Evolutionary conservation across 2,113 vertebrate species (phyloP).

Genomic region (Gnathochromis pfefferi): DNA sequence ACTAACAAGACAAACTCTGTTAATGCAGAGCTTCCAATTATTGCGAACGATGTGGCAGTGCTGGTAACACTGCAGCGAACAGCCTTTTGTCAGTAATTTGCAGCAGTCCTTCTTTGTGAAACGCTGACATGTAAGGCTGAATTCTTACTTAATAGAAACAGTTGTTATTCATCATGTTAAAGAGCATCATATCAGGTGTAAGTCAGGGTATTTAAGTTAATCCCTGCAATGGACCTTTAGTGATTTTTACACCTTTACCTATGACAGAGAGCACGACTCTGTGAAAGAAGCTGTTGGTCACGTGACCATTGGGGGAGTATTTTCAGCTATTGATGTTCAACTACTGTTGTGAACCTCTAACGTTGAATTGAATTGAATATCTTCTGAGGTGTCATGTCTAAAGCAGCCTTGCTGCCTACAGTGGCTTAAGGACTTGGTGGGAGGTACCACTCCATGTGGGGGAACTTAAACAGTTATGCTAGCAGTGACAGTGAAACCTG

Average conservation of each 20-base stretch:
- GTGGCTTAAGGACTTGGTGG: background rate
- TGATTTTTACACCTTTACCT: background rate
- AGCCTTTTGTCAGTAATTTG: background rate
- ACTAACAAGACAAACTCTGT: slow-evolving; percentile 58
- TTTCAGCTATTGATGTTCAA: background rate
- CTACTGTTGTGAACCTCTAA: background rate
- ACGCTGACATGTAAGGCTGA: background rate
- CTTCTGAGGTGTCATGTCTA: background rate
- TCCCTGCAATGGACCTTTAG: background rate
- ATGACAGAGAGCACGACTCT: background rate
- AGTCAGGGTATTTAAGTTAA: background rate
- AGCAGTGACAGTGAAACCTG: background rate
- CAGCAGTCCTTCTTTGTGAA: background rate
- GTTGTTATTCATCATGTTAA: background rate
- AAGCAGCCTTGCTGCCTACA: background rate
- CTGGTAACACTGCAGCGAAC: background rate
- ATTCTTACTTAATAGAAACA: background rate
- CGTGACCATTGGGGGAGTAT: background rate
- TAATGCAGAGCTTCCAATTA: slow-evolving; percentile 29
- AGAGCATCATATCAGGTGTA: background rate
- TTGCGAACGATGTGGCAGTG: background rate
- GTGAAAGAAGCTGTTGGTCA: background rate
- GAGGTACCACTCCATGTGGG: background rate
- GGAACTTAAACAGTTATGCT: background rate
- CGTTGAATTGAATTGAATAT: background rate